These are phyloP conservation scores for Anas bernieri DNA, from an alignment of 2,797 vertebrate species.

Conservation along the genomic window DNA sequence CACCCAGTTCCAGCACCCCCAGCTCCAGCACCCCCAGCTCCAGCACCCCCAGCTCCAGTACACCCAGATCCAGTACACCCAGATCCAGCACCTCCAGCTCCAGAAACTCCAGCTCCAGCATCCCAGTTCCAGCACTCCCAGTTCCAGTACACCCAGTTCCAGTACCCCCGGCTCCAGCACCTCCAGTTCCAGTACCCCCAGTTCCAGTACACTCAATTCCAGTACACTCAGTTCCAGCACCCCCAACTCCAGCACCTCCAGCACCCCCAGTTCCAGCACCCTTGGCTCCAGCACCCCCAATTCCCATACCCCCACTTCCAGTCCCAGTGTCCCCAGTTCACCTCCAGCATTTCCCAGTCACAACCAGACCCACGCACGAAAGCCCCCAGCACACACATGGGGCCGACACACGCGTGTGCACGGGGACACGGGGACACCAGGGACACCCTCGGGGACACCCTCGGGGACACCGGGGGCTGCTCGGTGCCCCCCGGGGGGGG, in stretches of 20 bases:
- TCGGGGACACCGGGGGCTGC: not conserved
- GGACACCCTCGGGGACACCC: not conserved
- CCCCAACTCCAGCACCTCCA: no score
- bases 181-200: no score
- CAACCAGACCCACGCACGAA: not conserved
- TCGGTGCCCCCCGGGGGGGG: accelerated
- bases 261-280: not conserved
- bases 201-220: not conserved
- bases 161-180: no score
- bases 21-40: no score
- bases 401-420: not conserved
- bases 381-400: not conserved
- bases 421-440: no score
- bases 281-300: no score
- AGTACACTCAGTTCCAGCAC: not conserved
- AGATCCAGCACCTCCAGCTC: no score
- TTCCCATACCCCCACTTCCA: not conserved
- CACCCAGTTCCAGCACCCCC: not conserved
- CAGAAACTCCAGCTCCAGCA: no score
- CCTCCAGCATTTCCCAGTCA: not conserved
- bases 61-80: not conserved
- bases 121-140: not conserved
- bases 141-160: accelerated
- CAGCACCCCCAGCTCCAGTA: not conserved
- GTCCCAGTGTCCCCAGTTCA: not conserved